Conservation (phyloP, 2,888 invertebrate species). For the Sphaerophoria rueppellii region DNA sequence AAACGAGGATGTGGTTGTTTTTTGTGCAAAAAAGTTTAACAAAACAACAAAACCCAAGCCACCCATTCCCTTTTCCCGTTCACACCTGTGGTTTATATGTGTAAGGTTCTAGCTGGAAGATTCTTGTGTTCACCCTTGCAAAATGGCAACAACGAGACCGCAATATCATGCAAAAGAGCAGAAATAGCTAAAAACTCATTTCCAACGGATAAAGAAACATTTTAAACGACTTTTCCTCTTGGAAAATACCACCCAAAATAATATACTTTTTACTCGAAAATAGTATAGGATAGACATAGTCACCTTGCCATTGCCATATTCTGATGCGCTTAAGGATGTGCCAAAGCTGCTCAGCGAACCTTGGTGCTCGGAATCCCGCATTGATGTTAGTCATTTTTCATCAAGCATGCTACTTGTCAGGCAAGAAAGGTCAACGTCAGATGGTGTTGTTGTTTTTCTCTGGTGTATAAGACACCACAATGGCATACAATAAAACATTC, state of each 20-base stretch:
- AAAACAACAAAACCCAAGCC: neutral
- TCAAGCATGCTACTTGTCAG: conserved; percentile 54
- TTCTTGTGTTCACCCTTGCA: conserved; percentile 67
- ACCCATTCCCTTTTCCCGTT: neutral
- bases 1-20: conserved; percentile 66
- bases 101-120: conserved; percentile 13
- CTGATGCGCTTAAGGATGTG: conserved; percentile 16
- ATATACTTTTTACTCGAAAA: conserved; percentile 32
- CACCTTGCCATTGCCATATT: conserved; percentile 24
- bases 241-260: conserved; percentile 19
- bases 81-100: neutral
- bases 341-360: conserved; percentile 18
- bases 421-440: conserved; percentile 60
- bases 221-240: conserved; percentile 30
- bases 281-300: conserved; percentile 48
- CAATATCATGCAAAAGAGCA: conserved; percentile 63
- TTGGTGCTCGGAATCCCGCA: conserved; percentile 44
- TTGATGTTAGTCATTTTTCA: conserved; percentile 67
- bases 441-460: conserved; percentile 31
- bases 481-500: conserved; percentile 66
- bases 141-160: conserved; percentile 64
- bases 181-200: conserved; percentile 67
- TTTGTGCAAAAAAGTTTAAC: conserved; percentile 1
- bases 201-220: conserved; percentile 66
- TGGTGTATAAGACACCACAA: conserved; percentile 54